Evolutionary conservation across 1,140 invertebrate genomes (phyloP).

Genomic region (Charaxes varanes): DNA sequence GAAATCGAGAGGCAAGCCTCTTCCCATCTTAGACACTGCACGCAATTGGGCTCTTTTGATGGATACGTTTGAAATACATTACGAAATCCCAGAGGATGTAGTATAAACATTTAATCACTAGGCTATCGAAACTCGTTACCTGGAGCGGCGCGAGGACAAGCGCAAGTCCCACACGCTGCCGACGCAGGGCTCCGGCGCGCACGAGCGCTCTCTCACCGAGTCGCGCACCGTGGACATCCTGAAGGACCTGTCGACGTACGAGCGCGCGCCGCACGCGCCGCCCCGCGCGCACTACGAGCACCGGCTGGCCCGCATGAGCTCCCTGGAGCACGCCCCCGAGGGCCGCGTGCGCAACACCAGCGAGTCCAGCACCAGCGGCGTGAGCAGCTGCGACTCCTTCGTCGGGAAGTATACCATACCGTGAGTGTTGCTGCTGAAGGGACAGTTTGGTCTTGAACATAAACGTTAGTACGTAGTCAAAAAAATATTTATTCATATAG

Average conservation of each 20-base stretch:
- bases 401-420: conserved; percentile 72
- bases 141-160: conserved; percentile 41
- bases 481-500: no score
- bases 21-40: no score
- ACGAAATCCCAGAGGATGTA: no score
- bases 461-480: no score
- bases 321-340: conserved; percentile 63
- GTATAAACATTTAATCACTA: no score
- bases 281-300: conserved; percentile 49
- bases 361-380: conserved; percentile 85
- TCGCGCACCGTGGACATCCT: conserved; percentile 76
- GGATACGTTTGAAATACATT: no score
- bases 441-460: no score
- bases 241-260: conserved; percentile 50
- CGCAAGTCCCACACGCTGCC: conserved; percentile 75
- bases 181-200: conserved; percentile 55
- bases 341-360: conserved; percentile 76
- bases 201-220: conserved; percentile 77
- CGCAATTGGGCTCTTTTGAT: no score
- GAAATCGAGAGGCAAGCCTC: no score
- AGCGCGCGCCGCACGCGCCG: conserved; percentile 30
- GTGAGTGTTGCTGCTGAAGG: conserved; percentile 68
- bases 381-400: conserved; percentile 85
- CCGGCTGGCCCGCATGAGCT: conserved; percentile 55
- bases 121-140: conserved; percentile 21